Percentiles rank a stretch among this genome's conserved stretches.
phyloP scores from a whole-genome alignment of 2,888 invertebrate genomes.

The Rutpela maculata region DNA sequence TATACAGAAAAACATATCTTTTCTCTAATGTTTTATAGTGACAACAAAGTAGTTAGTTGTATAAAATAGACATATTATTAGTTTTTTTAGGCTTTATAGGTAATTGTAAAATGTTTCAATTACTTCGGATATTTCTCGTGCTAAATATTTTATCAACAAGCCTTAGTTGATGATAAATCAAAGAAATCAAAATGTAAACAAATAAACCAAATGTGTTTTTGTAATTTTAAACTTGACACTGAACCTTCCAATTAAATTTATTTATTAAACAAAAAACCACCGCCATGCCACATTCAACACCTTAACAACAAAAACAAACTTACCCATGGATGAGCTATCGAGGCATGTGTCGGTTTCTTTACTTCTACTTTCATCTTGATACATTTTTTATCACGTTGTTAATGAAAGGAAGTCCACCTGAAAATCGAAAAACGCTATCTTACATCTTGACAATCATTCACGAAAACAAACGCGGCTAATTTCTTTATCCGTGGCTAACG shows the following conservation, averaged over 20 bases:
- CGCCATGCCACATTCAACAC: not conserved
- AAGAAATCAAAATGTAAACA: not conserved
- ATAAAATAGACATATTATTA: too few relatives aligned
- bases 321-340: constrained; percentile 63
- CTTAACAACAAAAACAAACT: constrained; percentile 41
- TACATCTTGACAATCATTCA: constrained; percentile 19
- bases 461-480: constrained; percentile 47
- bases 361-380: constrained; percentile 62
- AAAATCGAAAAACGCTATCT: constrained; percentile 1
- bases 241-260: not conserved
- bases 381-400: constrained; percentile 54
- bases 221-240: not conserved
- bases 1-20: too few relatives aligned
- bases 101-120: too few relatives aligned
- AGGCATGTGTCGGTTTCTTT: constrained; percentile 54
- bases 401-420: not conserved
- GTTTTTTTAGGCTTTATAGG: too few relatives aligned
- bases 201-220: not conserved
- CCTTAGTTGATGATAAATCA: too few relatives aligned
- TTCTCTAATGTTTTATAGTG: too few relatives aligned
- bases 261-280: not conserved
- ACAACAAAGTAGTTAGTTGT: too few relatives aligned
- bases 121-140: too few relatives aligned
- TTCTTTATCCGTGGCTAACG: constrained; percentile 37
- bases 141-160: too few relatives aligned